Evolutionary conservation across 1,140 invertebrate species (phyloP), one percentile per base, ranked within the genome.

Genomic region (Hyphantria cunea): DNA sequence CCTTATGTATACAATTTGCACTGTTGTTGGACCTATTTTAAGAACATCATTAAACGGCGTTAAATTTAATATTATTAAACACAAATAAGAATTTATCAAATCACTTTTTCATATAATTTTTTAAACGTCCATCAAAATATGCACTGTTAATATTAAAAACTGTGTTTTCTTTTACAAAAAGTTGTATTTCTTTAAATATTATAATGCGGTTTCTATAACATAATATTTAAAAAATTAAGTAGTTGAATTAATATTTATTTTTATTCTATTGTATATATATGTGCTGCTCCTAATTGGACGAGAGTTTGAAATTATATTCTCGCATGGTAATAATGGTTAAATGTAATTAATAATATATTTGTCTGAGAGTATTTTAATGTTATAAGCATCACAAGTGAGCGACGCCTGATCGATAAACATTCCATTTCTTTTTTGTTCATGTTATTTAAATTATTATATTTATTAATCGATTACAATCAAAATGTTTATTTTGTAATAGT

Each of bases 361-460:
- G 70, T 70, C 58, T 74, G 76, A 78, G 71, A 79, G 55, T 82
- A 84, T 80, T 81, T 81, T 72, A 75, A 74, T 75, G 74, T 79
- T 78, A 73, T 68, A 66, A 69, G 69, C 74, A 78, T 83, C 76
- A 76, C 66, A 58, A 68, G 60, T 39, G 8, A 37, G 56, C 52
- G n/a, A 61, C 65, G 51, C 69, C 56, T 74, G 59, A 45, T 72
- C 59, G 66, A 63, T 44, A 37, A 67, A 83, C 83, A 87, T 85
- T 87, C 81, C 84, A 83, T 80, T 77, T 61, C 9, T 48, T 76
- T 70, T 42, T 74, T 72, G 50, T 76, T 60, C 61, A 65, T 76
- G 55, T 78, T 68, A 72, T 61, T 47, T 47, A 48, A 37, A 17
- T 25, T 56, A 48, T 48, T 34, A 32, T 56, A 47, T 47, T 56